Base-by-base conservation (phyloP, 2,113 vertebrate species). In the Martes martes region DNA sequence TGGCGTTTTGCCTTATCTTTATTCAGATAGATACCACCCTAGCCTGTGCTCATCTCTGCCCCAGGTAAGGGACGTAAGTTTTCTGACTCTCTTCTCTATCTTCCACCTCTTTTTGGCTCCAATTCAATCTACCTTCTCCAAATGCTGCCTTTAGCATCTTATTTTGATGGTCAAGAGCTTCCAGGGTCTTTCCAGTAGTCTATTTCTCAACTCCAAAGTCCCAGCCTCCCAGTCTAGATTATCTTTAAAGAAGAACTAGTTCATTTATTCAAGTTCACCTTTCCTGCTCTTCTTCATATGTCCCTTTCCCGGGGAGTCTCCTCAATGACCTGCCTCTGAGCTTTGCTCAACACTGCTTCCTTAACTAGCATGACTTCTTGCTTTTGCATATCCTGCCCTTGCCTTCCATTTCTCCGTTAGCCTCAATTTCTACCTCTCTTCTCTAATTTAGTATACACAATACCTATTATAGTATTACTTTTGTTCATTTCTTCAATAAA, bases 301-400 rank as follows among this genome's bases (percentile, higher is more conserved):
- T 28, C 28, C 4, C 19, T 24, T 24, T 15, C 42, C 76, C 3
- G 31, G 16, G 24, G 19, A 42, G 8, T 55, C 19, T 36, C 13
- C 50, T 31, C 33, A 59, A 6, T 42, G 71, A 74, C 63, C 7
- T 81, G 50, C 19, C 39, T 79, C 33, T 61, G 33, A 59, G 18
- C 47, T 80, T 42, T 21, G 52, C 19, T 15, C 24, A 3, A 0
- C 2, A 6, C 1, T 0, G 10, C 23, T 47, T 79, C 42, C 6
- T 19, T 55, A 11, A 11, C 52, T 19, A 14, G 1, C 10, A 15
- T 11, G 47, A 14, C 31, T 80, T 36, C 18, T 13, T 28, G 36
- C 33, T n/a, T 91, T 71, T 14, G 36, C 24, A 33, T 55, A 15
- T 11, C 14, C 50, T 74, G 21, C 10, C 28, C 6, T 9, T 28